phyloP scores from a whole-genome alignment of 1,140 invertebrate genomes.

The Dysdera silvatica region DNA sequence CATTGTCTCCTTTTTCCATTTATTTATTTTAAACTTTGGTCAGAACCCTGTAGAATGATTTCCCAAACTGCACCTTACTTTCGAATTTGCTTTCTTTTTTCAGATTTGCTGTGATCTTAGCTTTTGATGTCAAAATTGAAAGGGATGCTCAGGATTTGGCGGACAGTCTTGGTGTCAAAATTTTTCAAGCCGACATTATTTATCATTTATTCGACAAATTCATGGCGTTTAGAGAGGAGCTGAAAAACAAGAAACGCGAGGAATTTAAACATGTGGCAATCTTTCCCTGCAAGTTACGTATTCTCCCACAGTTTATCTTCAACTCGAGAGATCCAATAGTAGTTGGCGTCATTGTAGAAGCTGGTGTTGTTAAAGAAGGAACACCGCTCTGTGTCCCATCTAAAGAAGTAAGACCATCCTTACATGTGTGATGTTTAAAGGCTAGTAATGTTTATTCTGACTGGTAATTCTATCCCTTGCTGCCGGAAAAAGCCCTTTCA shows the following conservation, averaged over 20 bases:
- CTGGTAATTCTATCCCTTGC: no score
- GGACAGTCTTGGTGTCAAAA: constrained; percentile 84
- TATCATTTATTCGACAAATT: constrained; percentile 99
- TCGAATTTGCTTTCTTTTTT: constrained; percentile 19
- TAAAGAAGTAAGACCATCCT: constrained; percentile 67
- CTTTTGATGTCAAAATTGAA: constrained; percentile 98
- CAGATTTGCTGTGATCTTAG: constrained; percentile 93
- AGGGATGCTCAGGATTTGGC: constrained; percentile 95
- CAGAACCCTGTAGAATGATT: no score
- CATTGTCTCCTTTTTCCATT: no score
- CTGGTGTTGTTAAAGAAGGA: constrained; percentile 88
- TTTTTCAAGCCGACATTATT: constrained; percentile 99
- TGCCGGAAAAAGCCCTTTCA: no score
- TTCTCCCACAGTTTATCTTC: constrained; percentile 86
- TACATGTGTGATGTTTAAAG: background rate
- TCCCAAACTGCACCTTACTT: no score
- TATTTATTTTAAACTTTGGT: no score
- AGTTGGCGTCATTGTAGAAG: constrained; percentile 89
- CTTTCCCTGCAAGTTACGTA: constrained; percentile 90
- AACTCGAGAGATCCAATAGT: constrained; percentile 97
- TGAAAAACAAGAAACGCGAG: constrained; percentile 86
- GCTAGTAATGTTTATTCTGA: no score
- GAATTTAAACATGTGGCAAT: constrained; percentile 94
- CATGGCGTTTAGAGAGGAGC: constrained; percentile 82
- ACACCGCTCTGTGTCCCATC: constrained; percentile 94